phyloP scores from a whole-genome alignment of 2,113 vertebrate species.

The Ceuthmochares aereus region DNA sequence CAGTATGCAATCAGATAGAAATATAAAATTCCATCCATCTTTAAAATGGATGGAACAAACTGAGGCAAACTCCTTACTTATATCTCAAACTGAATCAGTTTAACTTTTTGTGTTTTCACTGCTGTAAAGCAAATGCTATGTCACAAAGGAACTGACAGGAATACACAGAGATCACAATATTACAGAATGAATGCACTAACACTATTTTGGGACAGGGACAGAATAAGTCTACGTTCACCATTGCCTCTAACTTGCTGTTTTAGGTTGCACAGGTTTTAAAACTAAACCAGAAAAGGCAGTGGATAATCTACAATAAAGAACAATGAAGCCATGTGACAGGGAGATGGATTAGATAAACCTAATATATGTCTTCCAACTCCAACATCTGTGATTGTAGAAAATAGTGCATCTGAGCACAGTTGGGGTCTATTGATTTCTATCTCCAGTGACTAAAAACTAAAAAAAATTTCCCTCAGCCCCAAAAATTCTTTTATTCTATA shows the following conservation, averaged over 20 bases:
- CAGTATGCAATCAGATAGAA: background rate
- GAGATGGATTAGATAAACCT: background rate
- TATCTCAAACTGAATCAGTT: background rate
- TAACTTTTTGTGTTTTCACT: background rate
- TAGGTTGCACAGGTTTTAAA: background rate
- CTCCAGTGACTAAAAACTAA: background rate
- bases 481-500: background rate
- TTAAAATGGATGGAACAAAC: background rate
- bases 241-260: background rate
- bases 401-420: background rate
- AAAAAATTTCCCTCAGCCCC: background rate
- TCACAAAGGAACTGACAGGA: background rate
- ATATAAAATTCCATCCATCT: background rate
- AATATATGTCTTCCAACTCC: background rate
- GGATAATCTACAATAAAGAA: background rate
- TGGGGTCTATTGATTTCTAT: background rate
- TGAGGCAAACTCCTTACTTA: background rate
- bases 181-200: background rate
- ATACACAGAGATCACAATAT: background rate
- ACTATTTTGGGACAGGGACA: background rate
- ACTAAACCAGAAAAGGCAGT: background rate
- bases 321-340: background rate
- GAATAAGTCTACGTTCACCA: background rate
- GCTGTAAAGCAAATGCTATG: background rate
- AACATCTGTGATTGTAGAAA: constrained; percentile 12